Percentiles rank a stretch among this genome's conserved stretches.
Evolutionary conservation across 2,888 invertebrate species (phyloP).

Genomic region (Leptopilina drosophilae): DNA sequence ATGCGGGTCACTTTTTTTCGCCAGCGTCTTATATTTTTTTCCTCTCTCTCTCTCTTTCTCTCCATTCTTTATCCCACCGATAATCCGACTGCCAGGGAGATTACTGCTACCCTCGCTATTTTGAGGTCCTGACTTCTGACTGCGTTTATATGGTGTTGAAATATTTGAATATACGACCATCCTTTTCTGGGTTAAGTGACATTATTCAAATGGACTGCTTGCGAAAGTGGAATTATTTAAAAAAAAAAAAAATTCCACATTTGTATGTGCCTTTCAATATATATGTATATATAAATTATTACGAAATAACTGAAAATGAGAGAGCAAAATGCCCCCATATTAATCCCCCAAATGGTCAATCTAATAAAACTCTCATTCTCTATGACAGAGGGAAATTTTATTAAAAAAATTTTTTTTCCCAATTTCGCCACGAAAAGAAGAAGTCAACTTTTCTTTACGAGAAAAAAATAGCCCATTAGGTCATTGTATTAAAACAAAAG

Average conservation of each 20-base stretch:
- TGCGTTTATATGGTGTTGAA: conserved; percentile 30
- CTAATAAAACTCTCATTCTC: background rate
- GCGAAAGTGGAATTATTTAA: conserved; percentile 39
- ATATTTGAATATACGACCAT: conserved; percentile 36
- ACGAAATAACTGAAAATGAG: conserved; percentile 10
- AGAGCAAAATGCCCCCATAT: background rate
- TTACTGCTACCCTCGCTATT: conserved; percentile 37
- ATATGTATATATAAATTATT: background rate
- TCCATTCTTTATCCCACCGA: conserved; percentile 25
- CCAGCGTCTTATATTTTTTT: conserved; percentile 15
- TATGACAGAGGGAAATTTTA: too few species aligned
- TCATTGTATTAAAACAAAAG: too few species aligned
- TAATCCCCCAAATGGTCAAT: background rate
- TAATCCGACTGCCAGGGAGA: conserved; percentile 28
- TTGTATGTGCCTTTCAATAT: conserved; percentile 3
- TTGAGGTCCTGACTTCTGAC: conserved; percentile 38
- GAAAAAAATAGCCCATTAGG: too few species aligned
- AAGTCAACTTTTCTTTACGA: too few species aligned
- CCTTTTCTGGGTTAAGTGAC: conserved; percentile 39
- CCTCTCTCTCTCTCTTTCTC: background rate
- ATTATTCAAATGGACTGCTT: conserved; percentile 42
- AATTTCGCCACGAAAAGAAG: too few species aligned
- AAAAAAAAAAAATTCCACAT: background rate
- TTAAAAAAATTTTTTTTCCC: too few species aligned
- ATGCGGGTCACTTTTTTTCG: conserved; percentile 26